Percentiles rank a stretch among this genome's conserved stretches.
Evolutionary conservation across 2,797 vertebrate genomes (phyloP).

Genomic region (Saxicola maurus): DNA sequence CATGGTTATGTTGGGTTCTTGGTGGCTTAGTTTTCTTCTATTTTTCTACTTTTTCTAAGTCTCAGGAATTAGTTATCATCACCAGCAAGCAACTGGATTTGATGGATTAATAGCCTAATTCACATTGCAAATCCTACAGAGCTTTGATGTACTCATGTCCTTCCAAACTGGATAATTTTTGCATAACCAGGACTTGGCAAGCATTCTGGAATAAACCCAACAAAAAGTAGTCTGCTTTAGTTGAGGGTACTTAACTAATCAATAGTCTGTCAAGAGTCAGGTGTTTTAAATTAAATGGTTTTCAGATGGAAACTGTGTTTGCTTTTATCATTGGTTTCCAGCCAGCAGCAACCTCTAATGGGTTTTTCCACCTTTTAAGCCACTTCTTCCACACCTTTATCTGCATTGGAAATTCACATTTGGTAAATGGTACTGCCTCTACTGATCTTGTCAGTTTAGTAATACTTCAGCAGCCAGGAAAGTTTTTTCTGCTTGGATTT

Average conservation of each 20-base stretch:
- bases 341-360: background rate
- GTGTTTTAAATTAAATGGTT: slow-evolving; percentile 2
- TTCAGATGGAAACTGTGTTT: background rate
- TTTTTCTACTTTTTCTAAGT: background rate
- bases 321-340: background rate
- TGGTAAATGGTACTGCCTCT: background rate
- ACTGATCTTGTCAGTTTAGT: background rate
- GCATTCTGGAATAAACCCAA: background rate
- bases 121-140: background rate
- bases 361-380: background rate
- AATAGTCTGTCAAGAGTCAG: background rate
- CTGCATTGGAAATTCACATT: background rate
- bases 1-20: background rate
- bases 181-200: background rate
- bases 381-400: background rate
- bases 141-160: background rate
- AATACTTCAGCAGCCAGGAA: background rate
- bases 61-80: background rate
- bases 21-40: background rate
- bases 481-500: background rate
- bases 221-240: background rate
- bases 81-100: background rate
- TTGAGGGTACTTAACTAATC: background rate
- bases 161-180: slow-evolving; percentile 4
- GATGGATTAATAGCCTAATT: background rate